Conservation (phyloP, 2,797 vertebrate genomes). For the Nyctalus aviator region DNA sequence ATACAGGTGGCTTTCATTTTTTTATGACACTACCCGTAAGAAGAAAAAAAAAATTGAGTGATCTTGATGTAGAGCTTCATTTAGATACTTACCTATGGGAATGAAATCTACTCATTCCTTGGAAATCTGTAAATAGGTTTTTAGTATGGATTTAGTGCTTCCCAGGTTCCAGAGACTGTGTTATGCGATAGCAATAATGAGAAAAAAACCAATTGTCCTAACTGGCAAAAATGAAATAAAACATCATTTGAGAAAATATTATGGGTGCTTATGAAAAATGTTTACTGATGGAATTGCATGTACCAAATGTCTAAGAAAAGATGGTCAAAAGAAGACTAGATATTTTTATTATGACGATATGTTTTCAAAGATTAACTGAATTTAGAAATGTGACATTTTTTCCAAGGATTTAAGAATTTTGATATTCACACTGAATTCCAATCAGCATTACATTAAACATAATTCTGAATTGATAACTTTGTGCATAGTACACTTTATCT, state of each 20-base stretch:
- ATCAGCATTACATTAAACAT: not conserved
- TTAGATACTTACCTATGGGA: not conserved
- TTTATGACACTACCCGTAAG: slow-evolving; percentile 31
- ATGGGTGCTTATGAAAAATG: not conserved
- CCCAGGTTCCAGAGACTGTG: not conserved
- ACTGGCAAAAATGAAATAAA: not conserved
- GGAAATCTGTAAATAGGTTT: not conserved
- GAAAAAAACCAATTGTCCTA: not conserved
- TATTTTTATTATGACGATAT: not conserved
- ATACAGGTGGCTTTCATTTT: not conserved
- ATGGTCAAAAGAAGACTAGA: not conserved
- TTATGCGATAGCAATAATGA: not conserved
- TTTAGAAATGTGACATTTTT: not conserved
- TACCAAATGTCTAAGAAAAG: not conserved
- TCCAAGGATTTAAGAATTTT: not conserved
- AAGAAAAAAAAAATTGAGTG: not conserved
- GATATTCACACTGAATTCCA: not conserved
- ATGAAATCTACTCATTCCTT: not conserved
- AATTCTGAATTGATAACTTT: not conserved
- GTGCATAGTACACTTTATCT: not conserved
- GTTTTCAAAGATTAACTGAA: not conserved
- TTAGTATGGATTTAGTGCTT: not conserved
- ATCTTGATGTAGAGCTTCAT: not conserved
- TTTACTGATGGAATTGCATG: not conserved
- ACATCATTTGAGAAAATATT: not conserved